Evolutionary conservation across 2,888 invertebrate genomes (phyloP).

Genomic region (Drosophila anomalata): DNA sequence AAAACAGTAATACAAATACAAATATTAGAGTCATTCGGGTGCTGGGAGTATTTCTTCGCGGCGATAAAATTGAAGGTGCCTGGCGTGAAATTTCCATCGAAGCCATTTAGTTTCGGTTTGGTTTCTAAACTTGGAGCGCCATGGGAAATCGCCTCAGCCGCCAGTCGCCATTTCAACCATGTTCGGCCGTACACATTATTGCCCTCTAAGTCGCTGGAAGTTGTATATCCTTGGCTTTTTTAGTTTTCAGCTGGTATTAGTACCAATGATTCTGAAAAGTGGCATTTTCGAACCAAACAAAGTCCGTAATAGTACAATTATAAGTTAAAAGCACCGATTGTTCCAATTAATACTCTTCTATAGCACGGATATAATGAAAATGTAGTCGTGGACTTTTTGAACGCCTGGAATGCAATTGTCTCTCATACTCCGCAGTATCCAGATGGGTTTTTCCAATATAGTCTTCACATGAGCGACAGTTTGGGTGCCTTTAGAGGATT

Average conservation of each 20-base stretch:
- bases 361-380: conserved; percentile 2
- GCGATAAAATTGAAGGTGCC: conserved; percentile 8
- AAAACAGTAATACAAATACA: conserved; percentile 1
- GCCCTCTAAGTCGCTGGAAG: conserved; percentile 34
- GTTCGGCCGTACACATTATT: conserved; percentile 30
- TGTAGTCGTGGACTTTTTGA: not conserved
- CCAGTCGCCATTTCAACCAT: conserved; percentile 45
- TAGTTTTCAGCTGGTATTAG: conserved; percentile 34
- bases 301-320: conserved; percentile 22
- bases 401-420: conserved; percentile 49
- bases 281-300: not conserved
- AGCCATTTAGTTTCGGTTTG: conserved; percentile 30
- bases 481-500: conserved; percentile 68
- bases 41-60: not conserved
- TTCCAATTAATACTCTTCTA: not conserved
- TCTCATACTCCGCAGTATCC: conserved; percentile 35
- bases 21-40: conserved; percentile 2
- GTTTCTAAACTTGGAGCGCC: conserved; percentile 1
- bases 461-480: conserved; percentile 66
- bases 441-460: conserved; percentile 53
- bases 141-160: conserved; percentile 30
- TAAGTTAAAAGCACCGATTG: too few species aligned
- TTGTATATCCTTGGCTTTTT: conserved; percentile 28
- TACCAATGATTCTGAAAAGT: conserved; percentile 18
- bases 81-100: conserved; percentile 23